Evolutionary conservation across 2,113 vertebrate genomes (phyloP).

Genomic region (Stegostoma tigrinum): DNA sequence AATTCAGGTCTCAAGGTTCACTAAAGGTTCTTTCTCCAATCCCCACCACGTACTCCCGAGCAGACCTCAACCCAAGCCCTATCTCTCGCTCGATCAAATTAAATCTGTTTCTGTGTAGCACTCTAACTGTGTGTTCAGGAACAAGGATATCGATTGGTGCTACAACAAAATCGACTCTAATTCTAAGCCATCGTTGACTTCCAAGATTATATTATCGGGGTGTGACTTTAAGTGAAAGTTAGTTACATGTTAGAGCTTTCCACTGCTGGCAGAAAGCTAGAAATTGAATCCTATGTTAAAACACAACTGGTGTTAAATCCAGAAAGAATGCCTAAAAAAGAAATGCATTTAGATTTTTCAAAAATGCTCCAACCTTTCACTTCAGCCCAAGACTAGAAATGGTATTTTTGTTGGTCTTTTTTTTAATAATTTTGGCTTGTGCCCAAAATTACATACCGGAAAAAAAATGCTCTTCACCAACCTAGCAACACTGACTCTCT

Average conservation of each 20-base stretch:
- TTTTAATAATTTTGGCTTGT: neutral
- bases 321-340: neutral
- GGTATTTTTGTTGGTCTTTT: neutral
- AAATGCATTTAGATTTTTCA: neutral
- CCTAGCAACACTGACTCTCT: neutral
- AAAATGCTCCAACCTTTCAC: neutral
- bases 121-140: neutral
- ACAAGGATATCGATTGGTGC: neutral
- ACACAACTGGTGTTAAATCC: neutral
- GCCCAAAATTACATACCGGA: neutral
- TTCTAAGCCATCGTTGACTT: neutral
- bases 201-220: neutral
- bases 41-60: neutral
- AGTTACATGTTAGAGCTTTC: neutral
- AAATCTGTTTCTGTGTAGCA: neutral
- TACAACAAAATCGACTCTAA: neutral
- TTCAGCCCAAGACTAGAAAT: neutral
- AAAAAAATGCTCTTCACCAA: neutral
- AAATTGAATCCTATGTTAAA: neutral
- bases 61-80: neutral
- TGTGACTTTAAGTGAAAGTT: neutral
- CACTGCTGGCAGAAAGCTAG: neutral
- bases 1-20: neutral
- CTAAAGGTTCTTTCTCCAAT: neutral
- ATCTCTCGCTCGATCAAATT: neutral